Base-by-base conservation (phyloP, 2,797 vertebrate genomes). In the Melopsittacus undulatus region DNA sequence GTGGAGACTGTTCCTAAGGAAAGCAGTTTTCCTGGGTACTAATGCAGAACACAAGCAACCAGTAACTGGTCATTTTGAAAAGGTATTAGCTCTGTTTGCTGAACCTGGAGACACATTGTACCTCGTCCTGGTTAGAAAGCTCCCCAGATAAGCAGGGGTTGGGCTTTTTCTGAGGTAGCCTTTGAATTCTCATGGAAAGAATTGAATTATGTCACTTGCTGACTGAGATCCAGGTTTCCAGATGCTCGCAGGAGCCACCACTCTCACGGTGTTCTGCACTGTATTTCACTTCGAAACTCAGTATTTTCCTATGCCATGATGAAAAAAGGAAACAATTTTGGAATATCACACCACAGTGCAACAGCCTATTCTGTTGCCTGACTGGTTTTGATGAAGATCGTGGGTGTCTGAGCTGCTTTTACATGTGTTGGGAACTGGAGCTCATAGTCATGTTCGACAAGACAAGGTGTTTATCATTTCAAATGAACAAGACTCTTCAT, bases 1-100 rank as follows among this genome's bases (percentile, higher is more conserved):
- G 83, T 96, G 93, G 93, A 94, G 64, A 92, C 89, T 46, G 94
- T 95, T 96, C 95, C 94, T 94, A 90, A 77, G 89, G 85, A 73
- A 27, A 78, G 54, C 57, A 59, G 29, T 68, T 91, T 91, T 62
- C 51, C 73, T 78, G 81, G 78, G 68, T 75, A 90, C 52, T 23
- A 61, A 66, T 24, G 76, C 66, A 95, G 95, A 94, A 61, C 16
- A 2, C 43, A 66, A 59, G 38, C 80, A 75, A 67, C 64, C 80
- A 83, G 80, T 48, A 78, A 83, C 57, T 3, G n/a, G 72, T 59
- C 93, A 4, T 84, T 95, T 85, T 57, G 86, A 51, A 91, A 78
- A 89, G 54, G 32, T 27, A 42, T 36, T 51, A 43, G 17, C 24
- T 26, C 27, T 88, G 62, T 87, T 64, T 79, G 67, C 69, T 87